These are phyloP conservation scores for Parauchenoglanis punctatus DNA, from an alignment of 2,797 vertebrate species.

Conservation along the genomic window DNA sequence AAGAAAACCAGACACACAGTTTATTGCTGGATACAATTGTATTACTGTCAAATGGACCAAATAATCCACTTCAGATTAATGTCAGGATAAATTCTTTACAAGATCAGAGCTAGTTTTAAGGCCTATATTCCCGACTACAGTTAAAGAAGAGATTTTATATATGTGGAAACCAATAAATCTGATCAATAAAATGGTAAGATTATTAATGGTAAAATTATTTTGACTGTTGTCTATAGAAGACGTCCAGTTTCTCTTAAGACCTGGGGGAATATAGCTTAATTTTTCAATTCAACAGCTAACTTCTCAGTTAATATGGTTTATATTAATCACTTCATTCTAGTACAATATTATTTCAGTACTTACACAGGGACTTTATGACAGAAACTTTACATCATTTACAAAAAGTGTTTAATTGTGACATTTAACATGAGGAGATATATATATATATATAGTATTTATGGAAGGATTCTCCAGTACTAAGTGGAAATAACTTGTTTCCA, in stretches of 20 bases:
- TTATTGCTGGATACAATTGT: neutral
- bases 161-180: neutral
- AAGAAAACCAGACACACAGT: slow-evolving; percentile 7
- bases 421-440: neutral
- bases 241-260: neutral
- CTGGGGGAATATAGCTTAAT: neutral
- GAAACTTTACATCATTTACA: neutral
- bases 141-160: neutral
- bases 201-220: neutral
- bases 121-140: neutral
- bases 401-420: neutral
- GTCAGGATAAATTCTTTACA: neutral
- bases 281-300: neutral
- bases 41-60: neutral
- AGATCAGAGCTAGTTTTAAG: slow-evolving; percentile 3
- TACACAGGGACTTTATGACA: neutral
- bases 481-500: neutral
- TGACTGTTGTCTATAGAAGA: neutral
- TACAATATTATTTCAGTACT: neutral
- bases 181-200: neutral
- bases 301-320: neutral
- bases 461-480: neutral
- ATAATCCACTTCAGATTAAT: slow-evolving; percentile 8
- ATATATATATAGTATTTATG: neutral
- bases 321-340: neutral